These are phyloP conservation scores for Thymelicus acteon DNA, from an alignment of 2,888 invertebrate species.

Conservation along the genomic window DNA sequence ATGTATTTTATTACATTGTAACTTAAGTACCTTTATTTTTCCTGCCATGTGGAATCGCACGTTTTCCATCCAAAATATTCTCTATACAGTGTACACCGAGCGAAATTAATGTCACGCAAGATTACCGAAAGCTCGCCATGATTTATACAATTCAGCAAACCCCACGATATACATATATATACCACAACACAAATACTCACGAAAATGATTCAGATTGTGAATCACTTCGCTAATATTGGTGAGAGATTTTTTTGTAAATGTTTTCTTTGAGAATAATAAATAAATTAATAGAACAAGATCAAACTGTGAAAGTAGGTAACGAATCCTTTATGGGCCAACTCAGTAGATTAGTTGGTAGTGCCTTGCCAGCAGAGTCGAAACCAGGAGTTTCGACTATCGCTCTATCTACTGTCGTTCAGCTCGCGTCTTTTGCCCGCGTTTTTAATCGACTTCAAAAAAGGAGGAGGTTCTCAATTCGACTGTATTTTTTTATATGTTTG, in stretches of 20 bases:
- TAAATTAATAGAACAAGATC: too few species aligned
- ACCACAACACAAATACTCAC: background rate
- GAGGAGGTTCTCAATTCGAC: too few species aligned
- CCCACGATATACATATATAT: conserved; percentile 18
- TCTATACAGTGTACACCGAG: conserved; percentile 40
- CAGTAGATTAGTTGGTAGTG: too few species aligned
- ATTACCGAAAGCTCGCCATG: conserved; percentile 60
- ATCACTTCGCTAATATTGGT: conserved; percentile 3
- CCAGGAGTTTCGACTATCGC: too few species aligned
- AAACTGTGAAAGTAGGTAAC: too few species aligned
- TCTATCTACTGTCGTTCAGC: too few species aligned
- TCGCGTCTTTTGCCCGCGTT: too few species aligned
- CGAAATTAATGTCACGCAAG: conserved; percentile 67
- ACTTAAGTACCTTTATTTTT: background rate
- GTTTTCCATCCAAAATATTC: conserved; percentile 16
- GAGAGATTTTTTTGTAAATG: background rate
- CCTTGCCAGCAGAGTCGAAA: too few species aligned
- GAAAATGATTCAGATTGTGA: conserved; percentile 15
- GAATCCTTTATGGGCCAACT: too few species aligned
- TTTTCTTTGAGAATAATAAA: background rate
- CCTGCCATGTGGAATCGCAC: background rate
- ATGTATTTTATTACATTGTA: too few species aligned
- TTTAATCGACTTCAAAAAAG: too few species aligned
- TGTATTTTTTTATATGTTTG: too few species aligned
- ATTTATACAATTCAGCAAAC: conserved; percentile 64